These are phyloP conservation scores for Acanthiza pusilla DNA, from an alignment of 2,797 vertebrate genomes.

Conservation along the genomic window DNA sequence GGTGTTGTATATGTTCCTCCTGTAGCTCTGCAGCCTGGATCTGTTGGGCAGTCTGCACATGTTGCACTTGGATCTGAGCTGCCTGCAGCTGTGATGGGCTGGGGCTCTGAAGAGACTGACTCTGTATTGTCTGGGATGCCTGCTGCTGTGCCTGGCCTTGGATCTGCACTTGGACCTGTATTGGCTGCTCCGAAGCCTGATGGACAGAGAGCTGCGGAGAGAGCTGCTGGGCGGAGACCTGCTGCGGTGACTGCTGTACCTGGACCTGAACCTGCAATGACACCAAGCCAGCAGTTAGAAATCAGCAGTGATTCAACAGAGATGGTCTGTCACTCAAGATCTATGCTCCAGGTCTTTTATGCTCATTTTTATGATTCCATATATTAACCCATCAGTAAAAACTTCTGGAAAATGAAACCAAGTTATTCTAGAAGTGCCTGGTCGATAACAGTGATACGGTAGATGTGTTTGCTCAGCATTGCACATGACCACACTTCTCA, in stretches of 20 bases:
- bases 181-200: slow-evolving; percentile 83
- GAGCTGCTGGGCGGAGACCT: slow-evolving; percentile 85
- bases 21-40: slow-evolving; percentile 86
- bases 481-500: not conserved
- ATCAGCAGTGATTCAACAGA: not conserved
- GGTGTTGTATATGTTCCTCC: slow-evolving; percentile 90
- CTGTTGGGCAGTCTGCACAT: slow-evolving; percentile 82
- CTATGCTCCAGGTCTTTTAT: not conserved
- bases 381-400: not conserved
- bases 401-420: not conserved
- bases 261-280: slow-evolving; percentile 88
- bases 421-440: not conserved
- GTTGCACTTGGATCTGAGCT: slow-evolving; percentile 90
- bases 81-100: slow-evolving; percentile 89
- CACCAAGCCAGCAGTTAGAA: slow-evolving; percentile 47
- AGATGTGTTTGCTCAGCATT: not conserved
- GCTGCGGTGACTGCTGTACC: slow-evolving; percentile 89
- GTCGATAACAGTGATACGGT: fast-evolving
- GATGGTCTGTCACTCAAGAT: not conserved
- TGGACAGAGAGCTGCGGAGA: slow-evolving; percentile 91
- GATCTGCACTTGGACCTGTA: slow-evolving; percentile 95
- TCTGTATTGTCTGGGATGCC: slow-evolving; percentile 86
- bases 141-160: slow-evolving; percentile 90
- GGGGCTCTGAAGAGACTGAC: slow-evolving; percentile 87
- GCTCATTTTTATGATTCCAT: not conserved